A percentile compares a stretch with the other conserved stretches of the same genome.
Conservation (phyloP, 2,797 vertebrate genomes). For the Myotis pilosus region DNA sequence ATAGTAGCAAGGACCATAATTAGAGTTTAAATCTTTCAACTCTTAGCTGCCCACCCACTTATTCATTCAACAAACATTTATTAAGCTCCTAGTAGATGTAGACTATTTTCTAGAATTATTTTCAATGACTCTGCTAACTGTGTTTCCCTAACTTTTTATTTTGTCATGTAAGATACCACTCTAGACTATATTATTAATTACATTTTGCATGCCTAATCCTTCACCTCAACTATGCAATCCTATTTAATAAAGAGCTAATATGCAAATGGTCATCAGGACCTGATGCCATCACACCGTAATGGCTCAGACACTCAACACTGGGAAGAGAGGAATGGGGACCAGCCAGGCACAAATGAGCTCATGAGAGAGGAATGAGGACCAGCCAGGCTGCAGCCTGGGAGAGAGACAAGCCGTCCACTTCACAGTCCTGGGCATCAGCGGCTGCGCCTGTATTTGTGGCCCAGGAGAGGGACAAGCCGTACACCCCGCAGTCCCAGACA, state of each 20-base stretch:
- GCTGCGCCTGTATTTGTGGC: no score
- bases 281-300: no score
- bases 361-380: no score
- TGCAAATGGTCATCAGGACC: no score
- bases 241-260: no score
- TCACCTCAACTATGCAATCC: background rate
- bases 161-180: background rate
- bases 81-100: background rate
- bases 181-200: background rate
- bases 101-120: background rate
- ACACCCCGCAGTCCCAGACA: no score
- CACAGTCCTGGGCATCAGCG: fast-evolving
- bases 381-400: no score
- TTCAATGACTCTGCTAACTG: background rate
- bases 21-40: background rate
- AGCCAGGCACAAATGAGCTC: no score
- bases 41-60: background rate
- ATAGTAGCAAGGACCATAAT: background rate
- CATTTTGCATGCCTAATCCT: background rate
- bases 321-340: no score
- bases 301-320: no score
- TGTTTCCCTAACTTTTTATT: conserved; percentile 30
- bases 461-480: no score
- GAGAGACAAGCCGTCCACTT: no score
- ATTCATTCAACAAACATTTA: conserved; percentile 6